phyloP scores from a whole-genome alignment of 2,888 invertebrate species.

The Tetheella fluctuosa region DNA sequence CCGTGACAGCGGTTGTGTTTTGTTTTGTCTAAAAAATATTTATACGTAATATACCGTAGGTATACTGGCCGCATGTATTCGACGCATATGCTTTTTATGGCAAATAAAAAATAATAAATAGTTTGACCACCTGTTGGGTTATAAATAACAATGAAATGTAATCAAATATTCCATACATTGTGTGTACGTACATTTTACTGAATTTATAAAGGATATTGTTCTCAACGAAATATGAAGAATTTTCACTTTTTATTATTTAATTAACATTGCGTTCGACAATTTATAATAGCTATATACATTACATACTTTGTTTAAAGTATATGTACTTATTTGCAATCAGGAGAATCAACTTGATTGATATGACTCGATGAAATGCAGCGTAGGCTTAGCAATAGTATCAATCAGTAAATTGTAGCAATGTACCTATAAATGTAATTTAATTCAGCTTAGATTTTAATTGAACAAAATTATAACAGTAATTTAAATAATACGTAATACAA shows the following conservation, averaged over 20 bases:
- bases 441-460: too few species aligned
- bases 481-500: too few species aligned
- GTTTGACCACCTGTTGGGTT: background rate
- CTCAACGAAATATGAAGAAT: background rate
- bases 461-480: too few species aligned
- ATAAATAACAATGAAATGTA: background rate
- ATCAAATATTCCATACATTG: background rate
- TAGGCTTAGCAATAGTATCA: background rate
- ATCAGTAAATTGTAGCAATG: background rate
- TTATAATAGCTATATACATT: background rate
- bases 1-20: constrained; percentile 9
- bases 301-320: background rate
- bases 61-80: constrained; percentile 3
- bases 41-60: background rate
- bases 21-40: constrained; percentile 9
- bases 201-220: background rate
- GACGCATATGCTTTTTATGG: constrained; percentile 8
- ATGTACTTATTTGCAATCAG: background rate
- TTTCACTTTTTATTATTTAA: background rate
- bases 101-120: constrained; percentile 7
- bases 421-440: background rate
- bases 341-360: background rate
- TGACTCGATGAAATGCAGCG: background rate
- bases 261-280: too few species aligned
- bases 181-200: constrained; percentile 2